A percentile compares a stretch with the other conserved stretches of the same genome.
phyloP scores from a whole-genome alignment of 2,888 invertebrate genomes.

The Amblyjoppa proteus region DNA sequence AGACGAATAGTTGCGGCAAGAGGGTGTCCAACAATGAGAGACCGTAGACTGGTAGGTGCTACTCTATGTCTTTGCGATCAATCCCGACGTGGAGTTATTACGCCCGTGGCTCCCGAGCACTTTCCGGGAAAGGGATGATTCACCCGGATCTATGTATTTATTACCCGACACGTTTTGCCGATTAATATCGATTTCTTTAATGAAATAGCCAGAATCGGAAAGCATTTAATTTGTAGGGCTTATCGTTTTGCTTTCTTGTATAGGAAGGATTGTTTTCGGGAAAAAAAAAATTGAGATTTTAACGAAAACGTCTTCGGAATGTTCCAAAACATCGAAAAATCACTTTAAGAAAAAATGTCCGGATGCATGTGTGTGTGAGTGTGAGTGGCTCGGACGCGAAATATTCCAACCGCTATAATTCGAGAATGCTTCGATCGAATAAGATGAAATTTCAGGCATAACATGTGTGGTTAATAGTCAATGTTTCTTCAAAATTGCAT shows the following conservation, averaged over 20 bases:
- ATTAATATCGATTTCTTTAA: conserved; percentile 66
- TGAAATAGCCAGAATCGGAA: conserved; percentile 45
- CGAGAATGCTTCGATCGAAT: too few relatives aligned
- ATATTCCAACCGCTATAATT: too few relatives aligned
- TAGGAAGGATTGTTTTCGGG: background rate
- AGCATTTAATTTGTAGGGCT: background rate
- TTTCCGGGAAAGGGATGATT: conserved; percentile 54
- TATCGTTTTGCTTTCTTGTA: background rate
- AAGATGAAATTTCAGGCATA: too few relatives aligned
- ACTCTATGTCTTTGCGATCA: conserved; percentile 65
- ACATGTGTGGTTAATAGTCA: too few relatives aligned
- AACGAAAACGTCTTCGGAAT: too few relatives aligned
- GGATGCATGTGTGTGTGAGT: too few relatives aligned
- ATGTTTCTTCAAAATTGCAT: too few relatives aligned
- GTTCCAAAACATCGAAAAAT: too few relatives aligned
- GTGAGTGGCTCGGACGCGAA: too few relatives aligned
- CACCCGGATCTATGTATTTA: conserved; percentile 62
- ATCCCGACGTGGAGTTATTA: conserved; percentile 67
- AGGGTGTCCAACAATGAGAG: conserved; percentile 57
- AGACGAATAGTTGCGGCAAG: conserved; percentile 64
- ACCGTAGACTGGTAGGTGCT: conserved; percentile 56
- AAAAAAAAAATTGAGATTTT: too few relatives aligned
- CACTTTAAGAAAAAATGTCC: too few relatives aligned
- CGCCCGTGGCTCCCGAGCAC: conserved; percentile 40
- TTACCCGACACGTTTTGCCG: conserved; percentile 58